Conservation (phyloP, 2,113 vertebrate genomes). For the Naja naja region DNA sequence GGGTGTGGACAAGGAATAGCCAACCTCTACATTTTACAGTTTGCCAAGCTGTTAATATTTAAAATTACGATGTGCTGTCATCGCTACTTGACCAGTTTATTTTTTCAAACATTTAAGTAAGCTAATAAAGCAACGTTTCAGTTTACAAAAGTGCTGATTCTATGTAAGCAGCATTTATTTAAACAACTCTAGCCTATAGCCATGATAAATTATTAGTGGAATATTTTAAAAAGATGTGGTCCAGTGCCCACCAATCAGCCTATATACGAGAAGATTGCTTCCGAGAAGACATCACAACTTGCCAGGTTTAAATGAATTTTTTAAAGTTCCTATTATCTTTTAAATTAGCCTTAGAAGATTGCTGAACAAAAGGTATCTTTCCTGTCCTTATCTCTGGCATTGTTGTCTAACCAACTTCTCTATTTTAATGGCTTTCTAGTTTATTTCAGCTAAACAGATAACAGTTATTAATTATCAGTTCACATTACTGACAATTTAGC, state of each 20-base stretch:
- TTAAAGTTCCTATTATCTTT: neutral
- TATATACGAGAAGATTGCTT: neutral
- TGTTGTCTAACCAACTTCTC: neutral
- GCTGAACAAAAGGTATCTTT: neutral
- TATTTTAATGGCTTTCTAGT: neutral
- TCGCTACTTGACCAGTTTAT: neutral
- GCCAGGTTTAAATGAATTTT: neutral
- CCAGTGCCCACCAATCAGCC: neutral
- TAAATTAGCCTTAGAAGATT: neutral
- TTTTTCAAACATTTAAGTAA: neutral
- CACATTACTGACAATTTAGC: neutral
- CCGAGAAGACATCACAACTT: neutral
- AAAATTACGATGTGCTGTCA: neutral
- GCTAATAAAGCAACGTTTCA: neutral
- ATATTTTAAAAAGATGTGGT: neutral
- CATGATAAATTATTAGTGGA: neutral
- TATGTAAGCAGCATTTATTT: neutral
- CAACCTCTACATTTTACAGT: neutral
- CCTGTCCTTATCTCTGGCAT: neutral
- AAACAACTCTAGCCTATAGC: neutral
- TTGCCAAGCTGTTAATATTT: neutral
- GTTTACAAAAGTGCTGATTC: neutral
- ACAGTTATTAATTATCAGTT: neutral
- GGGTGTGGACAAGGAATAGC: neutral
- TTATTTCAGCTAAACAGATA: neutral